These are phyloP conservation scores for Sminthurides aquaticus DNA, from an alignment of 2,888 invertebrate species.

Conservation along the genomic window DNA sequence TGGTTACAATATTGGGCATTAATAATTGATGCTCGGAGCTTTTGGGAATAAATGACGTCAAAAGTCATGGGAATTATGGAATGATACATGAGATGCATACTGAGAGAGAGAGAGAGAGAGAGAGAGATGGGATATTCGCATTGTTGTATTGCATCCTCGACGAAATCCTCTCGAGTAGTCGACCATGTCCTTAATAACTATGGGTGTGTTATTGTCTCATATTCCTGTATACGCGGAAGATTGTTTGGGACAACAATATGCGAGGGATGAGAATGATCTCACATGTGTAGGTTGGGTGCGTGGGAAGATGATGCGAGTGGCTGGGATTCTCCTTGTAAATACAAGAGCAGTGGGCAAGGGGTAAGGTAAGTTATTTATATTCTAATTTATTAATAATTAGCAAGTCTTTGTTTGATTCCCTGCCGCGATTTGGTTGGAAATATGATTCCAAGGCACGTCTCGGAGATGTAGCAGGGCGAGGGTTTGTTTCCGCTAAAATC, in stretches of 20 bases:
- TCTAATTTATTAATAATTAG: background rate
- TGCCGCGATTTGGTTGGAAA: background rate
- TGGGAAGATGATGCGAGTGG: background rate
- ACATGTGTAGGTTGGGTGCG: background rate
- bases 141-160: background rate
- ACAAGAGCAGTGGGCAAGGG: background rate
- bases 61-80: background rate
- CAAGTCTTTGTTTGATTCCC: background rate
- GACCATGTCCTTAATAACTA: background rate
- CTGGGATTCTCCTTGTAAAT: background rate
- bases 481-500: background rate
- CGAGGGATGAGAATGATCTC: constrained; percentile 6
- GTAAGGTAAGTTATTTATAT: background rate
- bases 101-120: no score
- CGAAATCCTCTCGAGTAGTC: background rate
- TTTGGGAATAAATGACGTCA: background rate
- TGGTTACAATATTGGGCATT: background rate
- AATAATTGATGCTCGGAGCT: background rate
- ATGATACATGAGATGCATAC: background rate
- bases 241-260: background rate
- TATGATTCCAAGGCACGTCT: background rate
- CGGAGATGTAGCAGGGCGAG: background rate
- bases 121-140: no score
- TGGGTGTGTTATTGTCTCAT: background rate
- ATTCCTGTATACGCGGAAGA: background rate